Evolutionary conservation across 2,113 vertebrate species (phyloP), one percentile per base, ranked within the genome.

Genomic region (Bubo blakistoni): DNA sequence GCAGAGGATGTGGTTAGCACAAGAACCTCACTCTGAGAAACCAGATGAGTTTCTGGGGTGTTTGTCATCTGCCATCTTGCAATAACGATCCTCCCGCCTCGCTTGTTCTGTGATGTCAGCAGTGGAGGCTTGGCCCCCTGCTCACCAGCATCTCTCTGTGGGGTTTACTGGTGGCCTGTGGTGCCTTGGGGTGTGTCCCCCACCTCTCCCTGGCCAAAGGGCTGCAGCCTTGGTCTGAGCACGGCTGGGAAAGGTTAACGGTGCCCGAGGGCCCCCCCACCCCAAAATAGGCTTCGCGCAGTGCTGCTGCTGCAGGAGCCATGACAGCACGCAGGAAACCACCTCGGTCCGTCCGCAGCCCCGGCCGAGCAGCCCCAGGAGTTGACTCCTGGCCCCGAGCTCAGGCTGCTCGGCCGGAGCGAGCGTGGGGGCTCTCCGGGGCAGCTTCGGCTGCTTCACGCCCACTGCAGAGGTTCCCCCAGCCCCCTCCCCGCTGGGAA

Each of bases 1-100:
- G 81, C 15, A 49, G 81, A 97, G 97, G 97, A 97, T 96, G 97
- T 97, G 97, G 97, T 97, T 94, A 91, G 49, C n/a, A 24, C 0
- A 0, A 83, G 32, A 65, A 83, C 30, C 44, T 80, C 13, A 4
- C 77, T 81, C 15, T 42, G 44, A 59, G 42, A 52, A 38, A 63
- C 65, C 47, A n/a, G 11, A 25, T 36, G 16, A 6, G 32, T 66
- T 96, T 82, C 51, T 90, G 0, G 7, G 18, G 59, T 80, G 42
- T 82, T 67, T 1, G 2, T 77, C 47, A 79, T 49, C 71, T 66
- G 54, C 82, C 49, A 46, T 57, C 47, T 88, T 10, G 1, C n/a
- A 78, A 83, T 42, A 42, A 12, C 5, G 0, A 20, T 55, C 2
- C 11, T 13, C 26, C 46, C 19, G 46, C 19, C 46, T 47, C 19